Base-by-base conservation (phyloP, 2,113 vertebrate genomes). In the Stegastes partitus region DNA sequence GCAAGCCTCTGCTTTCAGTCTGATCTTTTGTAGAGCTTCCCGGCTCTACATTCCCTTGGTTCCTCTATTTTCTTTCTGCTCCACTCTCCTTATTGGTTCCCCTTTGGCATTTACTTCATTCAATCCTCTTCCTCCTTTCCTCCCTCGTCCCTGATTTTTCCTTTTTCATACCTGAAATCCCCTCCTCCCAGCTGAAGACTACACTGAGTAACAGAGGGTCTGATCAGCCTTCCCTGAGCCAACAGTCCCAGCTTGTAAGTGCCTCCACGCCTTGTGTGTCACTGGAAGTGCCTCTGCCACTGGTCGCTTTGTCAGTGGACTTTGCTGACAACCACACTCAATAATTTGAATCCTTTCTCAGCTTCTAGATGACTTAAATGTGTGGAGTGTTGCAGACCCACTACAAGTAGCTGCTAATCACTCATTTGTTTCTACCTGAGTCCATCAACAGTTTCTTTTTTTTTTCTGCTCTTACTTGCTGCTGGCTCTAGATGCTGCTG, bases 211-310 rank as follows among this genome's bases (percentile, higher is more conserved):
- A 62, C 77, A 84, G 86, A 81, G 76, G 59, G 42, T 77, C 87
- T 68, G 76, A 16, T 74, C 87, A 78, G 21, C 74, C 88, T 67
- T 11, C 81, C 75, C 58, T 19, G 69, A 86, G 28, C 74, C 84
- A 50, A 8, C 86, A 73, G 49, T 71, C 79, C 66, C 83, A 79
- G 58, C 65, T 71, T 62, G 91, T 93, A 92, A 93, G 92, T 93
- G 80, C 71, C 82, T 12, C 72, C 37, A 16, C 51, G 51, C n/a
- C 19, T 47, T 21, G 85, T 84, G 83, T 91, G 81, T 69, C 73
- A 25, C 69, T 31, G 54, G 68, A 77, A 67, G 45, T 67, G 4
- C n/a, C 34, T 53, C 1, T 34, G 31, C 31, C 31, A 34, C 31
- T 2, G 31, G 31, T 34, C 8, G 31, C 31, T 34, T 34, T 21